These are phyloP conservation scores for Acanthaster planci DNA, from an alignment of 35 echinoderm and acorn worm genomes.

Conservation along the genomic window DNA sequence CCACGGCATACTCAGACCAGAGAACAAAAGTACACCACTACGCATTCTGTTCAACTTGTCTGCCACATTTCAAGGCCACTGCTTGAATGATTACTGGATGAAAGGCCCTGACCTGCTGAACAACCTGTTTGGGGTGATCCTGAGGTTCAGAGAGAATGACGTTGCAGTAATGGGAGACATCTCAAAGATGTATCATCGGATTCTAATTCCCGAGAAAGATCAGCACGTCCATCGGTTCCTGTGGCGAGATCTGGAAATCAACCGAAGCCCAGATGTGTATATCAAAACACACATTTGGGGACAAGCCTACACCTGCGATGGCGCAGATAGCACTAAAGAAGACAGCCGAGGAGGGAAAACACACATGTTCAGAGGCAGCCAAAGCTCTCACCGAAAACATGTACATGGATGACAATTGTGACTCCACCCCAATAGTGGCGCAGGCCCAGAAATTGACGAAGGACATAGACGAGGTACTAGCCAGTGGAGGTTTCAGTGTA, in stretches of 20 bases:
- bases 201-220: slow-evolving; percentile 47
- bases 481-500: slow-evolving; percentile 56
- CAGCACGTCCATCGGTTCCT: slow-evolving; percentile 63
- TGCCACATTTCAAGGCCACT: slow-evolving; percentile 42
- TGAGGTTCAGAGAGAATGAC: slow-evolving; percentile 45
- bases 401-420: slow-evolving; percentile 89
- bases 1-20: slow-evolving; percentile 29
- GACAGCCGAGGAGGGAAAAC: slow-evolving; percentile 50
- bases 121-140: slow-evolving; percentile 42
- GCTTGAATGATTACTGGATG: slow-evolving; percentile 62
- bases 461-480: slow-evolving; percentile 47
- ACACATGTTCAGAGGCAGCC: slow-evolving; percentile 38
- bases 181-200: slow-evolving; percentile 62
- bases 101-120: slow-evolving; percentile 78
- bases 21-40: slow-evolving; percentile 67
- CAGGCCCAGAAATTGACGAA: slow-evolving; percentile 52
- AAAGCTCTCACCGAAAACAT: slow-evolving; percentile 35
- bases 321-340: slow-evolving; percentile 51
- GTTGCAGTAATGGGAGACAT: slow-evolving; percentile 58
- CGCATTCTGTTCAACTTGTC: slow-evolving; percentile 62
- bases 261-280: slow-evolving; percentile 38
- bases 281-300: slow-evolving; percentile 40
- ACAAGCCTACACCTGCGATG: slow-evolving; percentile 60
- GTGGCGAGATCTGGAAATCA: slow-evolving; percentile 44
- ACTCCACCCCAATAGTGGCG: slow-evolving; percentile 26